These are phyloP conservation scores for Parasteatoda lunata DNA, from an alignment of 2,888 invertebrate species.

Conservation along the genomic window DNA sequence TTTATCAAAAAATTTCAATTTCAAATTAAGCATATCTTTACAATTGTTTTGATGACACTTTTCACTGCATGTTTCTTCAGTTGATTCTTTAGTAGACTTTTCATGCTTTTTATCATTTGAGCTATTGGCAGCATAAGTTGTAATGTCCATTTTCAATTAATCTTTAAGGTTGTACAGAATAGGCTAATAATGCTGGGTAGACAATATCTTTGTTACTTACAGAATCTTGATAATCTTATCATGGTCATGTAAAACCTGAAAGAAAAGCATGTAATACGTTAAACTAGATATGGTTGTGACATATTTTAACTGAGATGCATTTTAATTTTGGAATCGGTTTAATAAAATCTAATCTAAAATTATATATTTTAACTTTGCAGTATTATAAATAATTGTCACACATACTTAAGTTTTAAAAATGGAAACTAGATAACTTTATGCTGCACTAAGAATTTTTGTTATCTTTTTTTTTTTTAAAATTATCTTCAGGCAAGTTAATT, in stretches of 20 bases:
- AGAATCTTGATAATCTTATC: not conserved
- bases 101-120: slow-evolving; percentile 80
- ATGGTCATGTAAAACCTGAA: not conserved
- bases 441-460: no score
- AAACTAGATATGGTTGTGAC: not conserved
- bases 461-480: no score
- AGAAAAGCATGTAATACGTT: not conserved
- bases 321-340: no score
- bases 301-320: not conserved
- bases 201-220: slow-evolving; percentile 85
- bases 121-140: slow-evolving; percentile 84
- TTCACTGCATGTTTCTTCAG: slow-evolving; percentile 39
- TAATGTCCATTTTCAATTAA: slow-evolving; percentile 83
- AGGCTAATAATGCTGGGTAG: slow-evolving; percentile 81
- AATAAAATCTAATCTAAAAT: no score
- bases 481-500: no score
- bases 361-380: no score
- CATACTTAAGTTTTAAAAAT: no score
- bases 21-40: slow-evolving; percentile 51
- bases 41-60: slow-evolving; percentile 34
- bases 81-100: slow-evolving; percentile 82
- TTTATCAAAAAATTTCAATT: slow-evolving; percentile 48
- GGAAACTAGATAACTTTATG: no score
- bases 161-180: slow-evolving; percentile 77
- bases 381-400: no score